These are phyloP conservation scores for Xiphophorus maculatus DNA, from an alignment of 2,113 vertebrate genomes.

Conservation along the genomic window DNA sequence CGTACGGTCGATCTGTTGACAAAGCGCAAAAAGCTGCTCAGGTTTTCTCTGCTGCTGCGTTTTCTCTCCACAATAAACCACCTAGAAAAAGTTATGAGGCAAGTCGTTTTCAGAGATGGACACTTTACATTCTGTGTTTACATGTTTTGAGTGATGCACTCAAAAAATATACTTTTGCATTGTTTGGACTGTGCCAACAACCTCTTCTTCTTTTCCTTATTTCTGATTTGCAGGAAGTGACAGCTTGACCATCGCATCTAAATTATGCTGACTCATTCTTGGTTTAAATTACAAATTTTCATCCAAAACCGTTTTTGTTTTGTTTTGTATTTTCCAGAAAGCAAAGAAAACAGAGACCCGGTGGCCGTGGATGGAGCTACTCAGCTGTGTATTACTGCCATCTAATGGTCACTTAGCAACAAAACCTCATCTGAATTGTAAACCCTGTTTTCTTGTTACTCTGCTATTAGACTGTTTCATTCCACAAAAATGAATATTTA, in stretches of 20 bases:
- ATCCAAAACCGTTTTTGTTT: constrained; percentile 21
- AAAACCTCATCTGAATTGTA: neutral
- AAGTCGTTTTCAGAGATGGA: neutral
- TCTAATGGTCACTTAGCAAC: constrained; percentile 71
- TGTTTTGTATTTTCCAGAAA: constrained; percentile 25
- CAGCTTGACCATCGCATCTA: neutral
- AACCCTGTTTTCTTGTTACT: neutral
- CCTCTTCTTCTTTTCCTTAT: neutral
- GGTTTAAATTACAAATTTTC: constrained; percentile 14
- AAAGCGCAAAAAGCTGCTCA: constrained; percentile 12
- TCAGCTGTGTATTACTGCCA: constrained; percentile 80
- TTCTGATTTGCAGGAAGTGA: neutral
- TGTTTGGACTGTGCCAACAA: neutral
- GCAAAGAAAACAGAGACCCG: constrained; percentile 14
- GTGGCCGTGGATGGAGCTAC: neutral
- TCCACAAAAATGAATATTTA: neutral
- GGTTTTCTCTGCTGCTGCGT: neutral
- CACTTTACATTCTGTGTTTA: neutral
- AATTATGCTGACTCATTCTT: constrained; percentile 65
- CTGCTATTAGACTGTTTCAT: neutral
- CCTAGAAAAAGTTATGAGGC: constrained; percentile 27
- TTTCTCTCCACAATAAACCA: neutral
- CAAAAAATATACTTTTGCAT: neutral
- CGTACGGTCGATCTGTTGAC: constrained; percentile 48
- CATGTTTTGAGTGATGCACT: constrained; percentile 2